Conservation (phyloP, 2,888 invertebrate species). For the Prostheceraeus crozeri region DNA sequence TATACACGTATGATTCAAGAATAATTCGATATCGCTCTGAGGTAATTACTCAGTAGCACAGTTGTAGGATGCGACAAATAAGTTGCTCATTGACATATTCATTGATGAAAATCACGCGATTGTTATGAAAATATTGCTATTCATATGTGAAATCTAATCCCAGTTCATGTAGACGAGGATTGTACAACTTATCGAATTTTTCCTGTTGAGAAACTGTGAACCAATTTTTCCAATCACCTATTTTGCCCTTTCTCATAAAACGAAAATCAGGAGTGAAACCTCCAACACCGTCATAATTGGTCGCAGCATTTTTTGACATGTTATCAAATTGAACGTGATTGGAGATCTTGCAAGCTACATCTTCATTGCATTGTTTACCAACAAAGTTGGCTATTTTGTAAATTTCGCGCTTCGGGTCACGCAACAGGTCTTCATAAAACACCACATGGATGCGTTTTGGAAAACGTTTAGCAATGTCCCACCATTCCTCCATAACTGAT, state of each 20-base stretch:
- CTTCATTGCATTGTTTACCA: constrained; percentile 23
- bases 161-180: constrained; percentile 25
- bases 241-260: constrained; percentile 30
- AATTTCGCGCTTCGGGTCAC: constrained; percentile 15
- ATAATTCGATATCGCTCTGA: too few species aligned
- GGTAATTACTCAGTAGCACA: too few species aligned
- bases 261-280: constrained; percentile 21
- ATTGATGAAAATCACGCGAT: too few species aligned
- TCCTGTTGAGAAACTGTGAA: constrained; percentile 26
- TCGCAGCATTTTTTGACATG: constrained; percentile 20
- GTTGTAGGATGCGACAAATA: too few species aligned
- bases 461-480: constrained; percentile 10
- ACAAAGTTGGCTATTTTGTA: constrained; percentile 34
- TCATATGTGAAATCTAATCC: constrained; percentile 34
- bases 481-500: constrained; percentile 17
- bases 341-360: neutral
- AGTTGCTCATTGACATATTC: too few species aligned
- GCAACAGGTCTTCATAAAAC: constrained; percentile 38
- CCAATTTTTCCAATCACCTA: constrained; percentile 30
- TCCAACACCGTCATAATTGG: constrained; percentile 14
- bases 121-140: too few species aligned
- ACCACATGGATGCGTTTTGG: constrained; percentile 15
- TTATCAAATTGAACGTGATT: neutral
- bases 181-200: constrained; percentile 30
- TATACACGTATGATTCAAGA: too few species aligned